Evolutionary conservation across 2,113 vertebrate genomes (phyloP), one percentile per base, ranked within the genome.

Genomic region (Taurulus bubalis): DNA sequence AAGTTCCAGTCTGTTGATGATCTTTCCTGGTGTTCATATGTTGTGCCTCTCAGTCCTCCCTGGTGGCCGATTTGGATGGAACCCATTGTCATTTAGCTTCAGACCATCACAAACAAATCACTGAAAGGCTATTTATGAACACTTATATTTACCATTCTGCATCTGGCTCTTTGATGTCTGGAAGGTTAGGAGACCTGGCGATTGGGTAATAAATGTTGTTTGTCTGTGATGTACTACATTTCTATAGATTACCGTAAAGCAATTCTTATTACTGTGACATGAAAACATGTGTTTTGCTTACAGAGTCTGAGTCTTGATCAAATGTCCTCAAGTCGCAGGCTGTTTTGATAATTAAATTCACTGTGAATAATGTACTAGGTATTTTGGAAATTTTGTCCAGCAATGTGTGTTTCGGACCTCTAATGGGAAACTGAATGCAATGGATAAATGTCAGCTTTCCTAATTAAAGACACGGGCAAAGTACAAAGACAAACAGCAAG

Each of bases 1-100:
- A 79, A 14, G 42, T 79, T 74, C 58, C 84, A 68, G 40, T 42
- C 69, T 51, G 42, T 49, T 73, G 58, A 75, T 53, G 66, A 64
- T 66, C 49, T 47, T 49, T 68, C 30, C 59, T 78, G 16, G 51
- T 82, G 59, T 45, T 32, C n/a, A 34, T 42, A 5, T 20, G 22
- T 18, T 32, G 38, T 34, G 38, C 26, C 26, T 72, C 55, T 63
- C 64, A 20, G 60, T 68, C 42, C 15, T 75, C 66, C 28, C 47
- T 30, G 11, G 56, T 59, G 62, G 22, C 38, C 45, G 60, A 62
- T 62, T 56, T 45, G 30, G 38, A 49, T 68, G 24, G 26, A 72
- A 47, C 14, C 6, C 40, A n/a, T n/a, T 58, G 56, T 71, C 40
- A 59, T 68, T 71, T 42, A 58, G 60, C 24, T 65, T 70, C 30